Conservation (phyloP, 2,888 invertebrate genomes). For the Thymelicus sylvestris region DNA sequence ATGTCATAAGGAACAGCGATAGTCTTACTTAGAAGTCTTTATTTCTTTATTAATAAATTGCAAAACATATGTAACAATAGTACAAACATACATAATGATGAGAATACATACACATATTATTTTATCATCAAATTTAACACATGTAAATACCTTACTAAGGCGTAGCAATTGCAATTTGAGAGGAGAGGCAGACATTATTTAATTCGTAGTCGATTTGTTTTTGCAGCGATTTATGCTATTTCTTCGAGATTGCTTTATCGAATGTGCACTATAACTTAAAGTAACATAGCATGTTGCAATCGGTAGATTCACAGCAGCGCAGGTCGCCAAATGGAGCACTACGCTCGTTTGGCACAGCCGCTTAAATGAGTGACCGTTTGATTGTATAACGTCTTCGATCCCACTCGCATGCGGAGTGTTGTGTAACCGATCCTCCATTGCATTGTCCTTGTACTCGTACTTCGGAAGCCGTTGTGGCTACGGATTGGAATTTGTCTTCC, state of each 20-base stretch:
- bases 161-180: no score
- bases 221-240: background rate
- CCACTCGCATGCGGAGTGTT: slow-evolving; percentile 30
- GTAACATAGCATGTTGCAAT: slow-evolving; percentile 18
- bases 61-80: no score
- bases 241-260: background rate
- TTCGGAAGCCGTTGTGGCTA: slow-evolving; percentile 12
- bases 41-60: no score
- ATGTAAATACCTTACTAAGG: no score
- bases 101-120: no score
- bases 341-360: slow-evolving; percentile 31
- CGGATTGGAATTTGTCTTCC: slow-evolving; percentile 32
- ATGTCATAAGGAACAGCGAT: no score
- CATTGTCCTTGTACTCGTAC: slow-evolving; percentile 7
- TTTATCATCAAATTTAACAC: no score
- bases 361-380: slow-evolving; percentile 35
- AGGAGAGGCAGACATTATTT: no score
- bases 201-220: background rate
- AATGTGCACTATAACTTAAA: background rate
- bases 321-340: slow-evolving; percentile 26
- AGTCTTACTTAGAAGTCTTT: no score
- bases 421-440: slow-evolving; percentile 25
- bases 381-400: slow-evolving; percentile 32
- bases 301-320: slow-evolving; percentile 22
- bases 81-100: no score